Percentiles rank a stretch among this genome's conserved stretches.
phyloP scores from a whole-genome alignment of 2,113 vertebrate genomes.

The Piaya cayana region DNA sequence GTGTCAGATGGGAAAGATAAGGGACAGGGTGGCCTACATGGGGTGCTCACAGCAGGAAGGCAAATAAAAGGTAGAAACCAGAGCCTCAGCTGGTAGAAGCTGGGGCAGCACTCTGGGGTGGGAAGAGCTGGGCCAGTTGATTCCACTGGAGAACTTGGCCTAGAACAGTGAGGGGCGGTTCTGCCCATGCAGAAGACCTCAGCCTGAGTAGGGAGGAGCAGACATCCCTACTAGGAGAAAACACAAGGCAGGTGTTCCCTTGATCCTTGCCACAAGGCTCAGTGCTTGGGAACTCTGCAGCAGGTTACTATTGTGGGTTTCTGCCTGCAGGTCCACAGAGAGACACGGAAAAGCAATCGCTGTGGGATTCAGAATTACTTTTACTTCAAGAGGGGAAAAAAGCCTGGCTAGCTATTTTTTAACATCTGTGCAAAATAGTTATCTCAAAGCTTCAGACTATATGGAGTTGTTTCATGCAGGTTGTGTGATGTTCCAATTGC shows the following conservation, averaged over 20 bases:
- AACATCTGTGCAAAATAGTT: neutral
- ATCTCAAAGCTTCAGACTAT: neutral
- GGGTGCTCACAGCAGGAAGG: neutral
- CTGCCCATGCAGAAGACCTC: neutral
- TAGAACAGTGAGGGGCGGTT: neutral
- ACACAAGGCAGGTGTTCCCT: neutral
- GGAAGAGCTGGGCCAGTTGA: neutral
- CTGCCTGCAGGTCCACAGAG: too few species aligned
- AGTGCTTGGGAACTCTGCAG: too few species aligned
- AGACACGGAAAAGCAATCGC: neutral
- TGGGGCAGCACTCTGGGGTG: too few species aligned
- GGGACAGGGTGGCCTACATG: neutral
- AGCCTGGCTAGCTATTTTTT: neutral
- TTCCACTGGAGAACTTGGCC: neutral
- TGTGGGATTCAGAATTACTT: neutral
- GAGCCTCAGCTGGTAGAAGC: neutral
- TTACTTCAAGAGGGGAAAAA: too few species aligned
- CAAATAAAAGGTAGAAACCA: neutral
- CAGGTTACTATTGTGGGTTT: too few species aligned
- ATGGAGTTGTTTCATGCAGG: neutral
- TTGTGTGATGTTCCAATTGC: neutral
- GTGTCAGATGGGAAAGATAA: neutral
- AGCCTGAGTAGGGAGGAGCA: neutral
- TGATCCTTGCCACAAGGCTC: neutral
- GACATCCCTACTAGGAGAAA: neutral